Conservation (phyloP, 2,797 vertebrate species). For the Vespertilio murinus region DNA sequence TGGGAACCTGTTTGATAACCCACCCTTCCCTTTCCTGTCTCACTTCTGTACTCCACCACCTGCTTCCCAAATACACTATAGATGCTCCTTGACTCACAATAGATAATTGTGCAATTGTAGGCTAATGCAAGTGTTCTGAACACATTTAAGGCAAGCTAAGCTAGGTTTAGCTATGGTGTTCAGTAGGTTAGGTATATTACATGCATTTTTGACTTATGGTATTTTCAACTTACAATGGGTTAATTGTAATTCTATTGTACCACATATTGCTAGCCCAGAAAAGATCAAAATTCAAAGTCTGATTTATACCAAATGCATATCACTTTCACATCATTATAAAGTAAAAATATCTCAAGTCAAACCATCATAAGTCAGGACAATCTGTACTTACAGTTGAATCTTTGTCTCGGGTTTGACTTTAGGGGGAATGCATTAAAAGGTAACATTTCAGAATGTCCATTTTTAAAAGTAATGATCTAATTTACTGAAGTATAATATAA, state of each 20-base stretch:
- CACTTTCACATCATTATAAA: background rate
- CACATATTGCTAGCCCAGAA: background rate
- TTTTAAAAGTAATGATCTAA: background rate
- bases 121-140: no score
- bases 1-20: background rate
- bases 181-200: no score
- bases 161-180: no score
- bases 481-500: background rate
- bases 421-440: background rate
- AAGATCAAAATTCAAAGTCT: background rate
- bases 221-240: no score
- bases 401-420: background rate
- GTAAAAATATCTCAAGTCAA: background rate
- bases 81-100: background rate
- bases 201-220: no score
- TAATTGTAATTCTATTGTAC: background rate
- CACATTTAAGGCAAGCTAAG: no score
- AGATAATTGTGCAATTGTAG: no score
- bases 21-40: background rate
- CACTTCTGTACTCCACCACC: background rate
- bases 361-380: background rate
- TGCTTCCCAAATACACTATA: background rate
- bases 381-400: background rate
- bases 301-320: background rate
- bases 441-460: background rate